Base-by-base conservation (phyloP, 2,797 vertebrate species). In the Danio albolineatus region DNA sequence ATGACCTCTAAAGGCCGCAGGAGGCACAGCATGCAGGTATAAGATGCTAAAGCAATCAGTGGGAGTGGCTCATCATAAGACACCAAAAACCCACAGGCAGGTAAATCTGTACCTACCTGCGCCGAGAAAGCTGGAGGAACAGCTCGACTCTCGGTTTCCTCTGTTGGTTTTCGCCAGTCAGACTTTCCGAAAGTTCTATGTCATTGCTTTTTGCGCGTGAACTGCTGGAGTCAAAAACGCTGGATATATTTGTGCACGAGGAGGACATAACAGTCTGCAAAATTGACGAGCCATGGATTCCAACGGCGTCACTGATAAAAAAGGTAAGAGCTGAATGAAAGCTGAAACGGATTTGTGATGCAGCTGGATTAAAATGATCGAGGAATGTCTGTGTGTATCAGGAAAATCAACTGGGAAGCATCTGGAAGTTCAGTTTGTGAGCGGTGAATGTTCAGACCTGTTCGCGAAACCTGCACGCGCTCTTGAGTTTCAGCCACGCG, bases 261-360 rank as follows among this genome's bases (percentile, higher is more conserved):
- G 12, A 65, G 17, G 59, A 51, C 38, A 46, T 21, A 77, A 38
- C 54, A 76, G 38, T 44, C 46, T 44, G 14, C 54, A 54, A 21
- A 46, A 44, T 67, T 62, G 4, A 64, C 2, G 59, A 49, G 77
- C 0, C 14, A 93, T 93, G 93, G 87, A 89, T 53, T 89, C 87
- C 0, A 92, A 91, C 53, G 87, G 91, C 39, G 70, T 84, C 13
- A 80, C 85, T 5, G 78, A 16, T 16, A 89, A 79, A 82, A 74
- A 73, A 36, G 89, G 93, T 93, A 88, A 56, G 84, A 1, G 60
- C 2, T 8, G 49, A 61, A 43, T 71, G 43, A 8, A 38, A 43
- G n/a, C 12, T 43, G 9, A 57, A 21, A 17, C 6, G 8, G 0
- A 19, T 13, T 16, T 51, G 7, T 10, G 10, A 19, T 48, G 5